Evolutionary conservation across 2,797 vertebrate genomes (phyloP), one percentile per base, ranked within the genome.

Genomic region (Philypnodon macrostomus): DNA sequence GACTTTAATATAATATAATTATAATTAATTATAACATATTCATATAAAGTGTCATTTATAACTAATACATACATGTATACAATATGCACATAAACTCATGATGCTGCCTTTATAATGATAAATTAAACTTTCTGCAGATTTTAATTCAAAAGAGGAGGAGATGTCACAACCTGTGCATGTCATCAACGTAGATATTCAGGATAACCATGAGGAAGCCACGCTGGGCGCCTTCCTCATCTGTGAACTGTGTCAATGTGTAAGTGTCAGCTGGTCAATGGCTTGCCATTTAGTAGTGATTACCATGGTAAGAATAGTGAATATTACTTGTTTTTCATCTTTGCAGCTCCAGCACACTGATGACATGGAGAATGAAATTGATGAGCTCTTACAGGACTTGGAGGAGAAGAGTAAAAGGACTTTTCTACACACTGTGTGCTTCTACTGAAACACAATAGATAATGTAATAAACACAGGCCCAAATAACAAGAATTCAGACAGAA

Each of bases 291-390:
- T n/a, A n/a, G n/a, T n/a, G n/a, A n/a, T n/a, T n/a, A n/a, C n/a
- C n/a, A n/a, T n/a, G n/a, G n/a, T n/a, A n/a, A n/a, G n/a, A n/a
- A n/a, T n/a, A n/a, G n/a, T n/a, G n/a, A n/a, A n/a, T n/a, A n/a
- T n/a, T n/a, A n/a, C n/a, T n/a, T n/a, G n/a, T n/a, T n/a, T 18
- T 60, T 27, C n/a, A 0, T 21, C 48, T 32, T 35, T 63, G 9
- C 75, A 99, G 96, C 98, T 99, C 74, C 95, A 98, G 80, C 95
- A 95, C 85, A 98, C 95, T 0, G 96, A 98, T 26, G 96, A 99
- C 74, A 98, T 99, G 95, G 96, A 99, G 83, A 98, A 98, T 9
- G 96, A 99, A 83, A 98, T 99, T 0, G 96, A 99, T 1, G 96
- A 99, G 75, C 92, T 99, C 49, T 83, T 98, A 67, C 96, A 98